Base-by-base conservation (phyloP, 2,888 invertebrate species). In the Ametastegia equiseti region DNA sequence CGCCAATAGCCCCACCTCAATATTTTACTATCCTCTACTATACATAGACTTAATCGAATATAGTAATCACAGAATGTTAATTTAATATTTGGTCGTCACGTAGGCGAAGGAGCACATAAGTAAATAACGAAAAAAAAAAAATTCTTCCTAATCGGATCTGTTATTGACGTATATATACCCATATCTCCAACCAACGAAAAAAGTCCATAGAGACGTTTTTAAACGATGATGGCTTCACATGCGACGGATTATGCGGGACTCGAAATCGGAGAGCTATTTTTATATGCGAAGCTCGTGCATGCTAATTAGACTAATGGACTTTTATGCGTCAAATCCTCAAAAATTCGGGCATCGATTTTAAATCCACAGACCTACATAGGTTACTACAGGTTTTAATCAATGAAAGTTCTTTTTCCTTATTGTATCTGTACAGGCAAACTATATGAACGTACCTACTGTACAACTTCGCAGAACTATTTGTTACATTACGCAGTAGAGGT, bases 201-300 rank as follows among this genome's bases (percentile, higher is more conserved):
- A 27, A 15, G 33, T 33, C 36, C 27, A 15, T 47, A 27, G 30
- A 71, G 13, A 47, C 13, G 30, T 71, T n/a, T 71, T 30, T 15
- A 69, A 30, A 15, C 30, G n/a, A 71, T 30, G 71, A 30, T 45
- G 27, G 45, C 7, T 47, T 71, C 23, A 23, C 71, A 47, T 71
- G 71, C 47, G 15, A 71, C 47, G 71, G 67, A 23, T 71, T 47
- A 71, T 67, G 19, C 27, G 47, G 15, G 71, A 47, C 47, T 71
- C 30, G 45, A 71, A 71, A 71, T 47, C 71, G 45, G 71, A 71
- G 45, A 71, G 47, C 27, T 71, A 47, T 71, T 47, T 71, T 30
- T 47, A n/a, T n/a, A 71, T 47, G 71, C 47, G 47, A 47, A 7
- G 6, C 27, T 27, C 42, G 33, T 71, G 47, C 71, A 30, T 47